Base-by-base conservation (phyloP, 2,888 invertebrate genomes). In the Odontothrips loti region DNA sequence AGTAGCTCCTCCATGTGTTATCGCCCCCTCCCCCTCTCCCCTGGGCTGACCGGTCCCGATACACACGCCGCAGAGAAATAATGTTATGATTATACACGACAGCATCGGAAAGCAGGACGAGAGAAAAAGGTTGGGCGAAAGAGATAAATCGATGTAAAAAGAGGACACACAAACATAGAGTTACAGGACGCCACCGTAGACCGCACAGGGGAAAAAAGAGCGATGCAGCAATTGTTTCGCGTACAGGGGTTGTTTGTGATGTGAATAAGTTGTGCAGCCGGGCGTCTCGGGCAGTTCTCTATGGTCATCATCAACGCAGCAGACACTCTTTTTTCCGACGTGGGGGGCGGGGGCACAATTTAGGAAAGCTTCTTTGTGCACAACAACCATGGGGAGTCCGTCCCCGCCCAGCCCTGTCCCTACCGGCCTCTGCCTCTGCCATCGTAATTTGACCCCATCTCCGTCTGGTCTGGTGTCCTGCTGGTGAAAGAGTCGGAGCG, bases 31-130 rank as follows among this genome's bases (percentile, higher is more conserved):
- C 11, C 23, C 23, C 68, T 4, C 23, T 23, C 23, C 23, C 68
- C 11, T 23, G 11, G n/a, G n/a, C 23, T 17, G 15, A 12, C 51
- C 51, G n/a, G 23, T 10, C 58, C 17, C n/a, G 15, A 11, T 23
- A 68, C 23, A 68, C 68, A 43, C 34, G 34, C 34, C 8, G 68
- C 68, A 75, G 68, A n/a, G 68, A 75, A 27, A 11, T 75, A 75
- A 75, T 75, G 68, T 12, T 75, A 3, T 12, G 68, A 75, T 75
- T 75, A 75, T 75, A 75, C 68, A 75, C 68, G 68, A 75, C 68
- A 68, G 27, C 9, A 75, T 12, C 27, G 12, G 27, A 27, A 23
- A 75, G 10, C 12, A 27, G 68, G 27, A 23, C 68, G 58, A 15
- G 58, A 75, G 23, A 75, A 75, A 75, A 10, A 75, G 27, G 1